phyloP scores from a whole-genome alignment of 1,140 invertebrate genomes.

The Pentalonia nigronervosa region DNA sequence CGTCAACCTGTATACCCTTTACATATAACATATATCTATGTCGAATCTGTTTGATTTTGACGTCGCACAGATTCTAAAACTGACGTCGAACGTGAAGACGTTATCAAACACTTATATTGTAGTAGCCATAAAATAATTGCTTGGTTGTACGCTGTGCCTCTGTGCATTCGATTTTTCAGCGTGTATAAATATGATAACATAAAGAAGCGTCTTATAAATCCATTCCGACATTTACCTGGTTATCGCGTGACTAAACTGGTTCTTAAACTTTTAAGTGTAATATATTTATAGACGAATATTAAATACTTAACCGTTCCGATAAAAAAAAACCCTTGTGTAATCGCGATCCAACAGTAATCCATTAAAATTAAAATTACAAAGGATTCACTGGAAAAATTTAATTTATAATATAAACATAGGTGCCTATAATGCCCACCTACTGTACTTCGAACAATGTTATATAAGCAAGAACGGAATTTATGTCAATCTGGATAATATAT shows the following conservation, averaged over 20 bases:
- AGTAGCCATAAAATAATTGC: neutral
- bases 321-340: neutral
- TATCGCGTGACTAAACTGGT: conserved; percentile 38
- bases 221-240: neutral
- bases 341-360: neutral
- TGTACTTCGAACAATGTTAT: neutral
- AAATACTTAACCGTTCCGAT: conserved; percentile 33
- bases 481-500: conserved; percentile 30
- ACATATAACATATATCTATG: neutral
- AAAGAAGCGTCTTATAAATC: neutral
- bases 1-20: neutral
- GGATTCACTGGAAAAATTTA: neutral
- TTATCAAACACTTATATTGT: neutral
- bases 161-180: neutral
- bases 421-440: neutral
- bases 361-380: conserved; percentile 35
- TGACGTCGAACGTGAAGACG: neutral
- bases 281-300: conserved; percentile 23
- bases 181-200: neutral
- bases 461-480: neutral
- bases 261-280: neutral
- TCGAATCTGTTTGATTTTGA: neutral
- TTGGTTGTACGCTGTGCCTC: neutral
- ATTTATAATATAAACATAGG: conserved; percentile 13
- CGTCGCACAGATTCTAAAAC: neutral